Conservation (phyloP, 2,113 vertebrate species). For the Murina feae region DNA sequence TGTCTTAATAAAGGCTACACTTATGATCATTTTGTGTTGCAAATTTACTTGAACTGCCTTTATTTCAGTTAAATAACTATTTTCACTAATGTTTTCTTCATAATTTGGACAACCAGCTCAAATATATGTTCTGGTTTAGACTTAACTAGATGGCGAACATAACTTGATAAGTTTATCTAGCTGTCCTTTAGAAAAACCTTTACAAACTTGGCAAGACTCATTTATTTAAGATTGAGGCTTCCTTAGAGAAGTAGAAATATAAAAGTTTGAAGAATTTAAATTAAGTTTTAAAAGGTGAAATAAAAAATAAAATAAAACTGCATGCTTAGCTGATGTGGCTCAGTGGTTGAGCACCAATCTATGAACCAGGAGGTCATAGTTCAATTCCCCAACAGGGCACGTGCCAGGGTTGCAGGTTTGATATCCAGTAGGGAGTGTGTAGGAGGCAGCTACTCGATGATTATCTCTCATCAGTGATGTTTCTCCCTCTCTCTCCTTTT, state of each 20-base stretch:
- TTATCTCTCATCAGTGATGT: no score
- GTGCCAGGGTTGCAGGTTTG: no score
- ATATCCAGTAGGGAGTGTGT: no score
- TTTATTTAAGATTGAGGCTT: background rate
- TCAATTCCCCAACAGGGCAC: no score
- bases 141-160: background rate
- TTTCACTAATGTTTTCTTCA: background rate
- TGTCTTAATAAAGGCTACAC: background rate
- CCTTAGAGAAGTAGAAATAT: background rate
- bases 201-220: background rate
- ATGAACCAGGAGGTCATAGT: no score
- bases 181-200: background rate
- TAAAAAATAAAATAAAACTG: background rate
- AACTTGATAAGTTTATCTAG: background rate
- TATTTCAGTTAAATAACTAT: background rate
- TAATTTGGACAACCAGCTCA: background rate
- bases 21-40: background rate
- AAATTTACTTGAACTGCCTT: background rate
- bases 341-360: no score
- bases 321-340: no score
- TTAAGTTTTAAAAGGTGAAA: background rate
- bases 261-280: background rate
- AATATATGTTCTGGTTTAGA: background rate
- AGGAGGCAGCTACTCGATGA: no score
- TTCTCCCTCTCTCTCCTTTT: no score